phyloP scores from a whole-genome alignment of 2,888 invertebrate species.

The Platycheirus rosarum region DNA sequence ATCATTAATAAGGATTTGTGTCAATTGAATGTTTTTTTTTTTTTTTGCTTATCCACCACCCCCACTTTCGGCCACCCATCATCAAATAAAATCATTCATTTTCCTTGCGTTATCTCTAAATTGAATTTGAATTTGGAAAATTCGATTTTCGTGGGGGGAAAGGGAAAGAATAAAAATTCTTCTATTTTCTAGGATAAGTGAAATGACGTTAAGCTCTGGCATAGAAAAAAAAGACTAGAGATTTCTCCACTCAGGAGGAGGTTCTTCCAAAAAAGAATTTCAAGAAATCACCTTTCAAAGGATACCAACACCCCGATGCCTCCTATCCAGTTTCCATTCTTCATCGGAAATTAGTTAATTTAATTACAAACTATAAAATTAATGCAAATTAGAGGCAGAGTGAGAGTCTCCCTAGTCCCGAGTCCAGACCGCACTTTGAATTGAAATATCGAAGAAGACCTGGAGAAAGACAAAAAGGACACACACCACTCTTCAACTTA shows the following conservation, averaged over 20 bases:
- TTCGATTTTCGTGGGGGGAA: conserved; percentile 38
- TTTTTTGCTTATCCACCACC: background rate
- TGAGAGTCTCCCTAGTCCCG: background rate
- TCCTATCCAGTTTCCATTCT: background rate
- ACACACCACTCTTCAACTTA: background rate
- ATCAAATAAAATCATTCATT: conserved; percentile 57
- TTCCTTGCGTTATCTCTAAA: conserved; percentile 61
- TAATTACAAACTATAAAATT: conserved; percentile 70
- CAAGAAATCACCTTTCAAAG: conserved; percentile 3
- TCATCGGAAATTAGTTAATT: conserved; percentile 61
- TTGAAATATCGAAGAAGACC: background rate
- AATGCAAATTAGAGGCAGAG: conserved; percentile 48
- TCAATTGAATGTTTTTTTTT: conserved; percentile 61
- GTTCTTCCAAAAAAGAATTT: background rate
- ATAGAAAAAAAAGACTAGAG: background rate
- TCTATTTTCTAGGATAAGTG: conserved; percentile 46
- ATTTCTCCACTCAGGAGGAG: conserved; percentile 1
- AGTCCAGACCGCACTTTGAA: conserved; percentile 16
- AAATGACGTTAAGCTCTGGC: conserved; percentile 40
- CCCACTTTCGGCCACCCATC: background rate
- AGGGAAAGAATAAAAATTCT: conserved; percentile 26
- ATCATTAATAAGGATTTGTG: conserved; percentile 73
- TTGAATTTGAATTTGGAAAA: conserved; percentile 69
- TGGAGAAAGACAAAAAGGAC: background rate
- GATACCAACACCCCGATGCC: background rate